Percentiles rank a stretch among this genome's conserved stretches.
These are phyloP conservation scores for Helicorthomorpha holstii DNA, from an alignment of 1,140 invertebrate genomes.

Conservation along the genomic window DNA sequence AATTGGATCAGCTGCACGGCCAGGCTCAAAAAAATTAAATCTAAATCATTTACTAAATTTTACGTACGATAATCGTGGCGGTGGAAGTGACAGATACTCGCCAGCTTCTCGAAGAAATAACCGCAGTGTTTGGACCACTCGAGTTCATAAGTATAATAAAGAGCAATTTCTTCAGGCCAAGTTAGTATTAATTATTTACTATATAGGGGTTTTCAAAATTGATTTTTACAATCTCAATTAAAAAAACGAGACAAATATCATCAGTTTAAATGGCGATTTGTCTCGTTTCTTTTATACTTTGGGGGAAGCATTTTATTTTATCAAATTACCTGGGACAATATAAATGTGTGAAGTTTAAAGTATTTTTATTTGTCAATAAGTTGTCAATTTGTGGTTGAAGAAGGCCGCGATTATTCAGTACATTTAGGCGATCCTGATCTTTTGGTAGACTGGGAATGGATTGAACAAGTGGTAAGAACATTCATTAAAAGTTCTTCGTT, in stretches of 20 bases:
- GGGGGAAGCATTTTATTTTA: neutral
- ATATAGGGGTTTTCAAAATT: too few species aligned
- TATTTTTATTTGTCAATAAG: slow-evolving; percentile 34
- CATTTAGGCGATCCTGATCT: slow-evolving; percentile 67
- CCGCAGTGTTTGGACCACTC: slow-evolving; percentile 3
- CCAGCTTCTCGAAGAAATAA: slow-evolving; percentile 12
- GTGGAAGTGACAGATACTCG: slow-evolving; percentile 18
- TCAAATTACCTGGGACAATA: neutral
- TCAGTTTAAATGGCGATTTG: too few species aligned
- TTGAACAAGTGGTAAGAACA: slow-evolving; percentile 72
- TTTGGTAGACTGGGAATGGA: slow-evolving; percentile 73
- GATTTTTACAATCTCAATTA: too few species aligned
- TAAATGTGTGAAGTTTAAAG: neutral
- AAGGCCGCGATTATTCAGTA: slow-evolving; percentile 52
- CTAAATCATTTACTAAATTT: slow-evolving; percentile 77
- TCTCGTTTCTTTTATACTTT: too few species aligned
- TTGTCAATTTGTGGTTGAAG: slow-evolving; percentile 84
- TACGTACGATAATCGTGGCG: slow-evolving; percentile 41
- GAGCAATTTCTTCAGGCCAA: slow-evolving; percentile 87
- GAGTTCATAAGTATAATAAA: slow-evolving; percentile 54
- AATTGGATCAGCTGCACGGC: slow-evolving; percentile 56
- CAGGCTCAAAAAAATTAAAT: slow-evolving; percentile 78
- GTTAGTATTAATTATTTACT: slow-evolving; percentile 33
- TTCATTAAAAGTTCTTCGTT: too few species aligned
- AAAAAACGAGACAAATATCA: too few species aligned